Evolutionary conservation across 2,888 invertebrate genomes (phyloP), one percentile per base, ranked within the genome.

Genomic region (Adelognathus sp.): DNA sequence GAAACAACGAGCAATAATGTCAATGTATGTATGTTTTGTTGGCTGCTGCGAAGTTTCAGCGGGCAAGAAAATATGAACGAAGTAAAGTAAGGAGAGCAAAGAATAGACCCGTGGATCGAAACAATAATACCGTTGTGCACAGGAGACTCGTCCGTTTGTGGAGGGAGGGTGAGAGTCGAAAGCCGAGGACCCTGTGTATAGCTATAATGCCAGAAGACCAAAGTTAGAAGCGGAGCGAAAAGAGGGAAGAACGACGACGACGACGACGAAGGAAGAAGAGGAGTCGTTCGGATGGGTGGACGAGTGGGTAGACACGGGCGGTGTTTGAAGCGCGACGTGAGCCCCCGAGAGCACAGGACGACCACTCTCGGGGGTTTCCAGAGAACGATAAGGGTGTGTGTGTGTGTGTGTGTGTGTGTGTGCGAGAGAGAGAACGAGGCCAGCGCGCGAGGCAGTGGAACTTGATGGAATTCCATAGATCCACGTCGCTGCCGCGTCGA

Each of bases 401-500:
- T n/a, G n/a, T n/a, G n/a, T n/a, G n/a, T n/a, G n/a, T n/a, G n/a
- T n/a, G n/a, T n/a, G n/a, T n/a, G n/a, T n/a, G n/a, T n/a, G n/a
- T n/a, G n/a, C n/a, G n/a, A n/a, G 90, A 90, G 89, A 87, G 89
- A 71, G 78, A 58, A 41, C 29, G 21, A 64, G n/a, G 46, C 33
- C 56, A 41, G 52, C 60, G 39, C 16, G 63, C 39, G 60, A 44
- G 74, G 79, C 84, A 74, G 88, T 87, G 87, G 88, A 90, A 90
- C 90, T 91, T 91, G 91, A 91, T 91, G 90, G 91, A 91, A 91
- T 91, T 90, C 91, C 90, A 90, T 91, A 91, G 91, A 91, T 91
- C 91, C 88, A 90, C 90, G 91, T 91, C 91, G 88, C 75, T 79
- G 75, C 66, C 71, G 87, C 89, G 89, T 88, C 91, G 91, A 90